Base-by-base conservation (phyloP, 2,888 invertebrate genomes). In the Trichacis sp. region DNA sequence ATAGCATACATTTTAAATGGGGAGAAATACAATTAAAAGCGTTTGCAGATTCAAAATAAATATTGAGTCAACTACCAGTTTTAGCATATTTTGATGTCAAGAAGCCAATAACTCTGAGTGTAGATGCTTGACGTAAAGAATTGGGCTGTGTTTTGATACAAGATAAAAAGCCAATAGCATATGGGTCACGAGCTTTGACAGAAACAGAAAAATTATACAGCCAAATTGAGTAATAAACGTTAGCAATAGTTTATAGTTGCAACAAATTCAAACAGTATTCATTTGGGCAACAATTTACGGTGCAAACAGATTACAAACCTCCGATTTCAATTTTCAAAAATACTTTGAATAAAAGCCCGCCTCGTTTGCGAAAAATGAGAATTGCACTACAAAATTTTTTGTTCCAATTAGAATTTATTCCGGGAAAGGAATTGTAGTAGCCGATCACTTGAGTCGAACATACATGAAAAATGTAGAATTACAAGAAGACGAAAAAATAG, bases 231-330 rank as follows among this genome's bases (percentile, higher is more conserved):
- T 76, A 76, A 56, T 73, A 78, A 47, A 48, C 71, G 5, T 18
- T 73, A 12, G 75, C 74, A 1, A 74, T 77, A 8, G 20, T 66
- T 0, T 63, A 49, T 53, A 72, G 71, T 1, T 66, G 69, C 29
- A 40, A 64, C 12, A 71, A 59, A 68, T 77, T 73, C 62, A 33
- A 70, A 38, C 71, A 73, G 45, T 77, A 71, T 64, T 18, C 75
- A n/a, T n/a, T n/a, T n/a, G n/a, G n/a, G n/a, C n/a, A n/a, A n/a
- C n/a, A n/a, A n/a, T n/a, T n/a, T n/a, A n/a, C n/a, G n/a, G n/a
- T n/a, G n/a, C n/a, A 77, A 62, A 77, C 72, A 8, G 75, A 79
- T 64, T 78, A 79, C 46, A 70, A 70, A 43, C 77, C n/a, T n/a
- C n/a, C n/a, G n/a, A n/a, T n/a, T n/a, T n/a, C n/a, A n/a, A n/a